A percentile compares a stretch with the other conserved stretches of the same genome.
Conservation (phyloP, 2,113 vertebrate genomes). For the Clarias batrachus region DNA sequence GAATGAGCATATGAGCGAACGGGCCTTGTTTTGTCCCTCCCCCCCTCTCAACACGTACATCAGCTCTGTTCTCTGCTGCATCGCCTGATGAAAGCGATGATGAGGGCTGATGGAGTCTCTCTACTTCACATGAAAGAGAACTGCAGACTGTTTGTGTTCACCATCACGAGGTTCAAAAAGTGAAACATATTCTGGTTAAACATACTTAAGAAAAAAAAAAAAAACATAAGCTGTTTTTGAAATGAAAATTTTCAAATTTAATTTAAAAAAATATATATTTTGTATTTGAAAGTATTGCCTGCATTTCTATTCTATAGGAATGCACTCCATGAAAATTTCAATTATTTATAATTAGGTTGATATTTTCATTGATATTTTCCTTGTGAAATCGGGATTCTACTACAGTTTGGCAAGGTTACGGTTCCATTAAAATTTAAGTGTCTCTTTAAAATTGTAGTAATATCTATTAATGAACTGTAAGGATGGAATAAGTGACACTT, state of each 20-base stretch:
- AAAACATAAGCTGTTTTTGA: no score
- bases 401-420: neutral
- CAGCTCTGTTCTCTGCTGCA: conserved; percentile 20
- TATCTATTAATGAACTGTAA: neutral
- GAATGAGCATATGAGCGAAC: neutral
- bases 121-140: conserved; percentile 35
- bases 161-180: conserved; percentile 3
- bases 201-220: no score
- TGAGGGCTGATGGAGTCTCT: conserved; percentile 13
- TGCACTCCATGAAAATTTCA: neutral
- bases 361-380: neutral
- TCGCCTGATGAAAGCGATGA: conserved; percentile 17
- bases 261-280: no score
- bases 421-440: neutral
- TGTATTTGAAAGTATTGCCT: neutral
- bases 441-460: neutral
- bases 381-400: neutral
- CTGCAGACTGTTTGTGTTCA: neutral
- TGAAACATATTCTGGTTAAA: neutral
- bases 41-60: neutral
- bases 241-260: no score
- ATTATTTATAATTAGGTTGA: neutral
- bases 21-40: conserved; percentile 30
- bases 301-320: neutral
- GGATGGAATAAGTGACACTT: neutral